Evolutionary conservation across 2,113 vertebrate genomes (phyloP).

Genomic region (Galeopterus variegatus): DNA sequence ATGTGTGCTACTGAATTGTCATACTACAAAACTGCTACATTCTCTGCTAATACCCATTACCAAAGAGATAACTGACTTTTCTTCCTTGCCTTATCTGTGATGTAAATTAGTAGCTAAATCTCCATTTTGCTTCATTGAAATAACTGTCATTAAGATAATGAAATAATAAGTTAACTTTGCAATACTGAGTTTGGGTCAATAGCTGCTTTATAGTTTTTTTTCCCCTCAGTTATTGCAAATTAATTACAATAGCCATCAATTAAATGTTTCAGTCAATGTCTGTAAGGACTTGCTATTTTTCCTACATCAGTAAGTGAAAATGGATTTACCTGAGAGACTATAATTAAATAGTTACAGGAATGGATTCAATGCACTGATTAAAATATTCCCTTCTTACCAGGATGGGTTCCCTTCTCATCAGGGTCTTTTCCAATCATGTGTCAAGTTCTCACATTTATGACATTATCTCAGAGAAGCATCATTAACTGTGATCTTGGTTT

Average conservation of each 20-base stretch:
- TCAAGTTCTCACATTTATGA: not conserved
- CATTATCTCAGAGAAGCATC: not conserved
- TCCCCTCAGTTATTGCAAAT: not conserved
- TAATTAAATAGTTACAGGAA: not conserved
- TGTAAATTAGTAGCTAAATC: not conserved
- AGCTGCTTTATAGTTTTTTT: not conserved
- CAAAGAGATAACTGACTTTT: not conserved
- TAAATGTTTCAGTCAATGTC: not conserved
- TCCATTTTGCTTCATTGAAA: not conserved
- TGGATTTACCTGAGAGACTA: not conserved
- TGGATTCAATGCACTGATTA: not conserved
- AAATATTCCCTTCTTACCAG: not conserved
- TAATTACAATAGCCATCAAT: not conserved
- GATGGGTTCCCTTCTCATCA: not conserved
- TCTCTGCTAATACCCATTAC: not conserved
- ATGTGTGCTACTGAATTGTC: not conserved
- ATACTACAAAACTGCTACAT: not conserved
- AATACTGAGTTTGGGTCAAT: not conserved
- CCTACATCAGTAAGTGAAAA: not conserved
- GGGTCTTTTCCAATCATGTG: not conserved
- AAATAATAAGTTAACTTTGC: not conserved
- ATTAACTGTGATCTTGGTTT: not conserved
- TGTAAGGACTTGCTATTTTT: not conserved
- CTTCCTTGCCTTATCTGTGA: not conserved
- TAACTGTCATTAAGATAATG: not conserved